Percentiles rank a stretch among this genome's conserved stretches.
Conservation (phyloP, 2,797 vertebrate genomes). For the Australoheros facetus region DNA sequence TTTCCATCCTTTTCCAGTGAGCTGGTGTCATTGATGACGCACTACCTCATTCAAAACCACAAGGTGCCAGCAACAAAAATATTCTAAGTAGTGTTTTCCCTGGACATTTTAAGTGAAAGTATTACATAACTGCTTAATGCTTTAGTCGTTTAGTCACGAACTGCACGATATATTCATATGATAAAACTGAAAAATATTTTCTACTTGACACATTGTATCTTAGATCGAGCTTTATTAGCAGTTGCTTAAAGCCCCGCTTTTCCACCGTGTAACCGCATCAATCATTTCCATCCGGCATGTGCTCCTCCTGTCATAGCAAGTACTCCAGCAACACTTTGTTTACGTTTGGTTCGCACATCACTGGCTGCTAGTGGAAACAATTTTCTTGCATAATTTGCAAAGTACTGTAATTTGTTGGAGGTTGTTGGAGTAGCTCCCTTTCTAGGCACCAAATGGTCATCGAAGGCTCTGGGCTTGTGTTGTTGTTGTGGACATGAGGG, state of each 20-base stretch:
- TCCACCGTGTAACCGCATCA: not conserved
- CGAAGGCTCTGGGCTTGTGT: not conserved
- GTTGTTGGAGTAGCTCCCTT: too few species aligned
- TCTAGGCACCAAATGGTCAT: accelerated
- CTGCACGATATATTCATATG: too few species aligned
- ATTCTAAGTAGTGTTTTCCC: too few species aligned
- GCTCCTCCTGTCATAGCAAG: not conserved
- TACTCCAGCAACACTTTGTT: not conserved
- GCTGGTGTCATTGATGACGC: not conserved
- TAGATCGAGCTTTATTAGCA: not conserved
- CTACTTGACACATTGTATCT: not conserved
- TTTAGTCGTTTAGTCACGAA: too few species aligned
- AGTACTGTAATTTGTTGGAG: not conserved
- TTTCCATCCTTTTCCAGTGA: not conserved
- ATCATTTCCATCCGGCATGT: not conserved
- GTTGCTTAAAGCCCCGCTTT: not conserved
- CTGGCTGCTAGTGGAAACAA: not conserved
- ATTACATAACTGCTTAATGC: too few species aligned
- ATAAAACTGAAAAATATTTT: too few species aligned
- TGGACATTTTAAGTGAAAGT: too few species aligned
- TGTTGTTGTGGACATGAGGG: not conserved
- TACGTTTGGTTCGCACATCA: not conserved
- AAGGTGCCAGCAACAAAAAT: not conserved
- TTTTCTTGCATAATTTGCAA: not conserved
- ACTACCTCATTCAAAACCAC: not conserved